Evolutionary conservation across 2,888 invertebrate species (phyloP).

Genomic region (Tetanocera ferruginea): DNA sequence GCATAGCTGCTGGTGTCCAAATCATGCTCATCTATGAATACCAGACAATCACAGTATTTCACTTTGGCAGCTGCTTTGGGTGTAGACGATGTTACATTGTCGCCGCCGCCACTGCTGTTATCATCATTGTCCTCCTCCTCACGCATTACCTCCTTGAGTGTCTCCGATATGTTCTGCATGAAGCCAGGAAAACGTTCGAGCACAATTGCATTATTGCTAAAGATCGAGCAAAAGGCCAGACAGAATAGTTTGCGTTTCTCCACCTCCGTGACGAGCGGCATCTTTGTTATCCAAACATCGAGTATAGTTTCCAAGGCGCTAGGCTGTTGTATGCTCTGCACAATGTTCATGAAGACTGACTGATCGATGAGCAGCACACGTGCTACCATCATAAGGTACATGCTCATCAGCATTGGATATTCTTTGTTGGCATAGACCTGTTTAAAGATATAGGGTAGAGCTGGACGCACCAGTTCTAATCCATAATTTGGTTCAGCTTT

Average conservation of each 20-base stretch:
- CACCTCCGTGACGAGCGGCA: conserved; percentile 82
- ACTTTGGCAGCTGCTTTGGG: conserved; percentile 41
- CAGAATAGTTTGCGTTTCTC: conserved; percentile 88
- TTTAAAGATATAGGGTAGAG: conserved; percentile 75
- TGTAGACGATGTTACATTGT: conserved; percentile 15
- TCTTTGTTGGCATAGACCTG: conserved; percentile 79
- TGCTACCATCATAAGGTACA: conserved; percentile 83
- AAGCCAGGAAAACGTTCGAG: conserved; percentile 81
- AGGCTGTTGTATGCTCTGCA: conserved; percentile 73
- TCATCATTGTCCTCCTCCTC: conserved; percentile 77
- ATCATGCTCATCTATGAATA: conserved; percentile 68
- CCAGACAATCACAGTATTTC: conserved; percentile 68
- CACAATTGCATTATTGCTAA: conserved; percentile 79
- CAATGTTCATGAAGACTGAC: conserved; percentile 74
- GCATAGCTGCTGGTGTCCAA: conserved; percentile 62
- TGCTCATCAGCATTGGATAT: conserved; percentile 80
- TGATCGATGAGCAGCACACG: conserved; percentile 82
- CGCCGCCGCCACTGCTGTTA: conserved; percentile 35
- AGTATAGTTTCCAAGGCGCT: conserved; percentile 80
- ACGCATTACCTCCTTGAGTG: conserved; percentile 84
- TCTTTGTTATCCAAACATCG: conserved; percentile 83
- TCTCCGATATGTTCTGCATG: conserved; percentile 81
- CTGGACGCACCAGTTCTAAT: conserved; percentile 78
- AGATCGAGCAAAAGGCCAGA: conserved; percentile 77
- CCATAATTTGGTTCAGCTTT: conserved; percentile 81